Evolutionary conservation across 2,797 vertebrate species (phyloP), one percentile per base, ranked within the genome.

Genomic region (Arctocebus calabarensis): DNA sequence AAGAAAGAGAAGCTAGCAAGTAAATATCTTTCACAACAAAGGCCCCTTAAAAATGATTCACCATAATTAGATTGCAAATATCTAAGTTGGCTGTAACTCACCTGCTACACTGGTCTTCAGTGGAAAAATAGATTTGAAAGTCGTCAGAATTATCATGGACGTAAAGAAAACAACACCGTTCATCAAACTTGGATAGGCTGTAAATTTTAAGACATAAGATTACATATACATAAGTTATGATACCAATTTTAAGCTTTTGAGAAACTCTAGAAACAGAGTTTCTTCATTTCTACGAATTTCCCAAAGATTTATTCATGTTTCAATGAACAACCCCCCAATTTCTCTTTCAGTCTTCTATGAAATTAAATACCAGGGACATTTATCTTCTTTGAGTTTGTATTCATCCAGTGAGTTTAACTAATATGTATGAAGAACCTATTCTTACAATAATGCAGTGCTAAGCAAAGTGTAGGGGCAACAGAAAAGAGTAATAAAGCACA

Each of bases 91-190:
- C 75, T 70, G 5, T 73, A 97, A 98, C 99, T 99, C 96, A 99
- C 99, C 99, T 99, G 97, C 98, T 99, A 89, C 99, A 99, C 22
- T 99, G 99, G 61, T 98, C 98, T 98, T 99, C 99, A 0, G 99
- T 99, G 95, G 99, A 99, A 98, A 99, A 99, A 98, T 99, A 99
- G 98, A 99, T 99, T 98, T 99, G 99, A 98, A 99, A 99, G 98
- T 99, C 99, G 13, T 99, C 99, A 0, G 99, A 99, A 98, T 99
- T 99, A 95, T 99, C 99, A 74, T 99, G 99, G 94, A 99, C 99
- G 75, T 99, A 99, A 73, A 99, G 99, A 98, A 99, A 99, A 98
- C 99, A 99, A 98, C 99, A 99, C 8, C 99, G 99, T 97, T 99
- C 99, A 71, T 99, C 99, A 95, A 99, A 99, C 98, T 99, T 99